phyloP scores from a whole-genome alignment of 2,113 vertebrate species.

The Etia nguti region DNA sequence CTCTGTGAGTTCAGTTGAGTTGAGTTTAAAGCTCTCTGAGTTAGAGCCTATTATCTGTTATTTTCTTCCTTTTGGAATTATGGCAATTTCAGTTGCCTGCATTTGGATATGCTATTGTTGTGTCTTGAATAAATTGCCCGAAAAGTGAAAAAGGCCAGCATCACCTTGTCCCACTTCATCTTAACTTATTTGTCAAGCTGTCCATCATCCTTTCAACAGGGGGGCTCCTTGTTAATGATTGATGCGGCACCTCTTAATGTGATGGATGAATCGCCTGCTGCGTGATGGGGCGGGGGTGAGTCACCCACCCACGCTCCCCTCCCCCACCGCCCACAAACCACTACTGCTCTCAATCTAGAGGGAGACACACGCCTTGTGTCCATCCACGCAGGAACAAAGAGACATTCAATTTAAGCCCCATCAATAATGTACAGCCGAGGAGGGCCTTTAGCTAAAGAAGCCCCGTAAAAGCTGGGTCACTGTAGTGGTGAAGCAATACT shows the following conservation, averaged over 20 bases:
- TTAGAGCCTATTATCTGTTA: slow-evolving; percentile 19
- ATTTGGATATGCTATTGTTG: slow-evolving; percentile 19
- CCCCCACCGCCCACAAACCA: slow-evolving; percentile 8
- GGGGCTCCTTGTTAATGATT: slow-evolving; percentile 70
- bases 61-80: slow-evolving; percentile 17
- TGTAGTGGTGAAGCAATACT: neutral
- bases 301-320: slow-evolving; percentile 9
- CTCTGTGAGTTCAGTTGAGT: slow-evolving; percentile 11
- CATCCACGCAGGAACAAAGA: slow-evolving; percentile 60
- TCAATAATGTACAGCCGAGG: slow-evolving; percentile 67
- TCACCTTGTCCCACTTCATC: slow-evolving; percentile 62
- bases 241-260: slow-evolving; percentile 69
- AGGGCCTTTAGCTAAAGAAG: slow-evolving; percentile 20
- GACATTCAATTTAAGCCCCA: slow-evolving; percentile 60
- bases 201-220: slow-evolving; percentile 63
- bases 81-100: slow-evolving; percentile 7
- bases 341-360: neutral
- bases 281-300: slow-evolving; percentile 49
- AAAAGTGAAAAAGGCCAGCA: slow-evolving; percentile 37
- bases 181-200: slow-evolving; percentile 69
- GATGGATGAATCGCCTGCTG: slow-evolving; percentile 60
- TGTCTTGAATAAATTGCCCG: slow-evolving; percentile 25
- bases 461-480: neutral
- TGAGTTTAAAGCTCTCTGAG: slow-evolving; percentile 14
- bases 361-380: slow-evolving; percentile 52